Evolutionary conservation across 2,888 invertebrate species (phyloP).

Genomic region (Hydropsyche betteni): DNA sequence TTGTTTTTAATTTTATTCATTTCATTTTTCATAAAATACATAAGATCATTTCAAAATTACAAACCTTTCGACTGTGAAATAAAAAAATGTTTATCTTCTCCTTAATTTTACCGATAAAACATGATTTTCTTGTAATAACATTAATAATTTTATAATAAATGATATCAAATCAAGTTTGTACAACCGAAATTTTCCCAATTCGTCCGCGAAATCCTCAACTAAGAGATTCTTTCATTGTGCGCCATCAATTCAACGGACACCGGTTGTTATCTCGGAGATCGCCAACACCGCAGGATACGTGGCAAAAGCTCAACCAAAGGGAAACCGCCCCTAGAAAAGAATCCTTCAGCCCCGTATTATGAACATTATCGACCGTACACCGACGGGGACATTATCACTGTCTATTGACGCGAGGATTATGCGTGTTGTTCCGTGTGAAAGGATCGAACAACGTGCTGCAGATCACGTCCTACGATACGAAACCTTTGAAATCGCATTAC

Average conservation of each 20-base stretch:
- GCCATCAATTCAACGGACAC: constrained; percentile 46
- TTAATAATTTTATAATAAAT: no score
- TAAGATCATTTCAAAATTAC: no score
- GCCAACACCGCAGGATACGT: constrained; percentile 48
- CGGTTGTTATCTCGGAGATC: constrained; percentile 48
- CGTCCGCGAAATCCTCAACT: constrained; percentile 14
- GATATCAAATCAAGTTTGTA: background rate
- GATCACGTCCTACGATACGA: constrained; percentile 46
- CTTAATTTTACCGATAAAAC: no score
- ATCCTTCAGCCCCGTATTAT: constrained; percentile 45
- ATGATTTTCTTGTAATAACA: no score
- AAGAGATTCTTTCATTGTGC: constrained; percentile 32
- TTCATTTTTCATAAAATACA: no score
- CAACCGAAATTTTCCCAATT: background rate
- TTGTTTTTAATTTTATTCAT: no score
- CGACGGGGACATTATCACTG: constrained; percentile 41
- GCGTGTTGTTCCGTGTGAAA: constrained; percentile 36
- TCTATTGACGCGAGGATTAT: constrained; percentile 46
- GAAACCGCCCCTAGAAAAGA: constrained; percentile 41
- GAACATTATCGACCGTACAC: constrained; percentile 46
- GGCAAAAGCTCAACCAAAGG: constrained; percentile 45
- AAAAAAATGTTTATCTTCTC: no score
- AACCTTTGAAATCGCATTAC: constrained; percentile 48
- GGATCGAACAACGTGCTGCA: constrained; percentile 27
- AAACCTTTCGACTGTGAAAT: no score